Base-by-base conservation (phyloP, 2,888 invertebrate species). In the Norana najaformis region DNA sequence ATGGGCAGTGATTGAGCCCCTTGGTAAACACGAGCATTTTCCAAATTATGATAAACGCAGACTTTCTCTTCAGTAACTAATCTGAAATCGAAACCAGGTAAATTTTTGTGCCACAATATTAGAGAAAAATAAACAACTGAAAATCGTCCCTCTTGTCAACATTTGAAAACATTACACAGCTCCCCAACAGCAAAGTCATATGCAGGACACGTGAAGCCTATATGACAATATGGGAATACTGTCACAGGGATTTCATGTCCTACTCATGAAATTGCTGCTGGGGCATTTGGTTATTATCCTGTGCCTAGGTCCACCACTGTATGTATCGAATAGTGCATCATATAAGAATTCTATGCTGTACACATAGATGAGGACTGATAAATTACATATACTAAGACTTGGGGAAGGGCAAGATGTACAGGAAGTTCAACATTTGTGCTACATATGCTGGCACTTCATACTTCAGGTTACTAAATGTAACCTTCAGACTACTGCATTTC, bases 11-110 rank as follows among this genome's bases (percentile, higher is more conserved):
- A 96, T 53, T 98, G 97, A 94, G 96, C 96, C 69, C 97, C 97
- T 94, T 97, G 97, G 94, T 98, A 98, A 93, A 97, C 96, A 92
- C 97, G 96, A 0, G 97, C 97, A 95, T 99, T 99, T 93, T 98
- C 97, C 88, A 96, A 95, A 92, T 96, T 96, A 95, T 97, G 97
- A 95, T 98, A 98, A 53, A 98, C 93, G 89, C 96, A 96, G 36
- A 96, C 94, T 89, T 93, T 92, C 16, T 94, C 97, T 89, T 94
- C 95, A 53, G 93, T 93, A 69, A 94, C 91, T 89, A 95, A 91
- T 90, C 94, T 94, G 85, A 39, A 69, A 69, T 69, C 1, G 30
- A 69, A 69, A 69, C 30, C 69, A n/a, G 30, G 30, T 47, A 0
- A 23, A 4, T 69, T n/a, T 69, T 30, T n/a, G n/a, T 8, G n/a